phyloP scores from a whole-genome alignment of 2,797 vertebrate genomes.

The Channa striata region DNA sequence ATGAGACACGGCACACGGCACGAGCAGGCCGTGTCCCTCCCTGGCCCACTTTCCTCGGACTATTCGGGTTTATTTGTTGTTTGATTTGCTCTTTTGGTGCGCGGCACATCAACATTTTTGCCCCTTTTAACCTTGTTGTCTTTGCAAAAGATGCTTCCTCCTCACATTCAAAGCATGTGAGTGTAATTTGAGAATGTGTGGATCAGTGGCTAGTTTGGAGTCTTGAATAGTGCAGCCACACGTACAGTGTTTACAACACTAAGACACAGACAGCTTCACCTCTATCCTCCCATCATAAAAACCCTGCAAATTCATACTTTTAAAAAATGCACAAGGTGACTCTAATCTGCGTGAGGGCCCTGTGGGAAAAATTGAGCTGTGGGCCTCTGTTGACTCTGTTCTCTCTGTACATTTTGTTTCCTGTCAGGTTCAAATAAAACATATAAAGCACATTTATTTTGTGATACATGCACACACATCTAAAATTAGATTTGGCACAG shows the following conservation, averaged over 20 bases:
- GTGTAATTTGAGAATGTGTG: slow-evolving; percentile 38
- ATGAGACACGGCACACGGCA: background rate
- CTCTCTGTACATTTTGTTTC: background rate
- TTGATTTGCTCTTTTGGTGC: slow-evolving; percentile 51
- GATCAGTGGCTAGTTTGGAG: slow-evolving; percentile 10
- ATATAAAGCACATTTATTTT: slow-evolving; percentile 11
- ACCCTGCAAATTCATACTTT: slow-evolving; percentile 28
- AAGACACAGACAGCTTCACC: background rate
- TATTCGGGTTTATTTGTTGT: slow-evolving; percentile 43
- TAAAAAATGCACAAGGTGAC: slow-evolving; percentile 4
- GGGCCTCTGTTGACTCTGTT: slow-evolving; percentile 5
- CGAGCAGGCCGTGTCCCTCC: slow-evolving; percentile 38
- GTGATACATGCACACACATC: background rate
- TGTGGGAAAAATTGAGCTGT: background rate
- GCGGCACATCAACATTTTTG: slow-evolving; percentile 34
- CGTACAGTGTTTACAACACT: slow-evolving; percentile 21
- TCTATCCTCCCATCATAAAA: slow-evolving; percentile 8
- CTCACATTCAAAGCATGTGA: slow-evolving; percentile 19
- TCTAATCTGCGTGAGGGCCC: slow-evolving; percentile 30
- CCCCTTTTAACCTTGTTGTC: slow-evolving; percentile 61
- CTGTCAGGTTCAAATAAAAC: slow-evolving; percentile 33
- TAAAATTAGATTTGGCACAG: slow-evolving; percentile 1
- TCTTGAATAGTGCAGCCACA: slow-evolving; percentile 32
- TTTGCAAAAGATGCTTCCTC: slow-evolving; percentile 21
- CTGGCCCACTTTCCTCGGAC: background rate